These are phyloP conservation scores for Rousettus leschenaultii DNA, from an alignment of 2,113 vertebrate species.

Conservation along the genomic window DNA sequence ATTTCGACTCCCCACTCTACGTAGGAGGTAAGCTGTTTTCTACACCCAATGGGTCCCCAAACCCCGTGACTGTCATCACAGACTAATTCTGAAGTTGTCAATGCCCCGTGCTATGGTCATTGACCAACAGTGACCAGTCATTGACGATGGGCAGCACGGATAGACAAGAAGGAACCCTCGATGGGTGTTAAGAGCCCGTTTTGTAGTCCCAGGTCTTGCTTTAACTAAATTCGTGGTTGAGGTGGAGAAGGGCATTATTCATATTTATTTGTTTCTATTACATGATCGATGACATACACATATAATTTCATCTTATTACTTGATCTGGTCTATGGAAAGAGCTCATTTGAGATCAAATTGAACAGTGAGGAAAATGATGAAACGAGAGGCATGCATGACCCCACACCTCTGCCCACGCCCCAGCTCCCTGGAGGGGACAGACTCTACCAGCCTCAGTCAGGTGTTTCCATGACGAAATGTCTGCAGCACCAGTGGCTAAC, in stretches of 20 bases:
- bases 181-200: neutral
- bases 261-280: neutral
- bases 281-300: neutral
- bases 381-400: neutral
- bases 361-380: neutral
- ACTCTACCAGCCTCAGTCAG: neutral
- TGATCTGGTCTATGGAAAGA: neutral
- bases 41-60: neutral
- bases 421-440: neutral
- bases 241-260: neutral
- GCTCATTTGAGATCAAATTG: neutral
- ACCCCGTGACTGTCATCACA: neutral
- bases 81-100: neutral
- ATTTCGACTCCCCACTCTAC: conserved; percentile 93
- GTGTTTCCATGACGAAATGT: neutral
- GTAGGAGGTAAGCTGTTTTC: conserved; percentile 90
- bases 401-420: too few relatives aligned
- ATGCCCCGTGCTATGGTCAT: accelerated
- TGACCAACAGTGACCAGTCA: neutral
- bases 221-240: neutral
- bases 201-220: neutral
- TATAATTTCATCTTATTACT: neutral
- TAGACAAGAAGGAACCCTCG: neutral
- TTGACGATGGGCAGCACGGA: neutral
- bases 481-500: neutral